Conservation (phyloP, 2,888 invertebrate genomes). For the Ichneumoninae sp. region DNA sequence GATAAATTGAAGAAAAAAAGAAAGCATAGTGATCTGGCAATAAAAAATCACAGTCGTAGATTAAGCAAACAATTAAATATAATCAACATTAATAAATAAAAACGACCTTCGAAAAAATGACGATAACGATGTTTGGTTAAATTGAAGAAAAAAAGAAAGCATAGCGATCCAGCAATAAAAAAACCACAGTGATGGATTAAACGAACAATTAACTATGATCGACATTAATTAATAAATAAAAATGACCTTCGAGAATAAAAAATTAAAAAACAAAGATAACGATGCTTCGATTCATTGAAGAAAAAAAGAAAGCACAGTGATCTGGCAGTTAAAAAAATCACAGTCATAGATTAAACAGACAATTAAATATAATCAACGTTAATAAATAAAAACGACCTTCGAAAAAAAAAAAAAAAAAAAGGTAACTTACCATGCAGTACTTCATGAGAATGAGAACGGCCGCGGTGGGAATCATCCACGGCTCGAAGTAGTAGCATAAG, state of each 20-base stretch:
- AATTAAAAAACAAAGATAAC: too few species aligned
- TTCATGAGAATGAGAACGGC: conserved; percentile 92
- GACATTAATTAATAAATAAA: too few species aligned
- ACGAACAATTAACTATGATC: too few species aligned
- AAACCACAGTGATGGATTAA: background rate
- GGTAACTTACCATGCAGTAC: conserved; percentile 87
- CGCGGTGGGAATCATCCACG: conserved; percentile 96
- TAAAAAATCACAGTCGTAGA: conserved; percentile 27
- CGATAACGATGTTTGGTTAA: background rate
- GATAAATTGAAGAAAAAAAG: background rate
- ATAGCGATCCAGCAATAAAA: background rate
- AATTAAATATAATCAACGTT: too few species aligned
- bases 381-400: too few species aligned
- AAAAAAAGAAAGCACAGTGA: background rate
- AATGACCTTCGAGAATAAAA: too few species aligned
- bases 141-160: background rate
- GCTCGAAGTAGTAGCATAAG: conserved; percentile 96
- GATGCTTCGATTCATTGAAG: background rate
- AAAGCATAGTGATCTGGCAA: background rate
- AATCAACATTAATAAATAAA: too few species aligned
- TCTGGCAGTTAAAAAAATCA: background rate
- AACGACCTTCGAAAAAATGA: too few species aligned
- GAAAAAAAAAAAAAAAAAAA: background rate
- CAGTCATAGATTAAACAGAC: too few species aligned
- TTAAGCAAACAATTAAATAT: too few species aligned